Conservation (phyloP, 2,113 vertebrate species). For the Daboia siamensis region DNA sequence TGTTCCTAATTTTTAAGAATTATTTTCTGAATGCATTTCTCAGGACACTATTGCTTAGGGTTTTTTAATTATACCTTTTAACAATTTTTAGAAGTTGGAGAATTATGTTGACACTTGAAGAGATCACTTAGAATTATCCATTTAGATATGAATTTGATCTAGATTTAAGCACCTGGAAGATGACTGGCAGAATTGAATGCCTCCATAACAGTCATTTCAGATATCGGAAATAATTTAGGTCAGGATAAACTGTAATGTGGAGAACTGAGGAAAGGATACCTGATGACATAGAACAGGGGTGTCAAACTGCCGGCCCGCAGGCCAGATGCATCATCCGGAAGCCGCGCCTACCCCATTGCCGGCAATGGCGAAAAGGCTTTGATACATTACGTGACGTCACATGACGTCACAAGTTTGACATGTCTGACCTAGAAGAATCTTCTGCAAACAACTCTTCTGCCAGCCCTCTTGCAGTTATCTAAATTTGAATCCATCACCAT, state of each 20-base stretch:
- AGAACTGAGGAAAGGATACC: background rate
- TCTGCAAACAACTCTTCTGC: background rate
- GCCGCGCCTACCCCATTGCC: no score
- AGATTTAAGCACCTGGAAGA: background rate
- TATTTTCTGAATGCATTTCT: slow-evolving; percentile 8
- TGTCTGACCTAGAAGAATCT: background rate
- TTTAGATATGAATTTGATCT: slow-evolving; percentile 12
- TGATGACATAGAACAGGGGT: no score
- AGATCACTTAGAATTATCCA: slow-evolving; percentile 35
- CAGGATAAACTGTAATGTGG: no score
- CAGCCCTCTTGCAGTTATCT: background rate
- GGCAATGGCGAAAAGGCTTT: no score
- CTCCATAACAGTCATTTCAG: background rate
- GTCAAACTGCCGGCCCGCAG: no score
- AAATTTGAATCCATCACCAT: background rate
- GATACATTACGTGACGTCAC: no score
- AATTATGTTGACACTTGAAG: slow-evolving; percentile 44
- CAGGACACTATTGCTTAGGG: slow-evolving; percentile 8
- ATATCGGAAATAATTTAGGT: background rate
- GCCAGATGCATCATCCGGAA: no score
- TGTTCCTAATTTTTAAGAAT: background rate
- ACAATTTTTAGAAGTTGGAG: slow-evolving; percentile 24
- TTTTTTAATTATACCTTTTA: background rate
- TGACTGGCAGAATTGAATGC: background rate
- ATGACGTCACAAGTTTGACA: no score